Percentiles rank a stretch among this genome's conserved stretches.
Conservation (phyloP, 2,797 vertebrate genomes). For the Gymnoscopelus braueri region DNA sequence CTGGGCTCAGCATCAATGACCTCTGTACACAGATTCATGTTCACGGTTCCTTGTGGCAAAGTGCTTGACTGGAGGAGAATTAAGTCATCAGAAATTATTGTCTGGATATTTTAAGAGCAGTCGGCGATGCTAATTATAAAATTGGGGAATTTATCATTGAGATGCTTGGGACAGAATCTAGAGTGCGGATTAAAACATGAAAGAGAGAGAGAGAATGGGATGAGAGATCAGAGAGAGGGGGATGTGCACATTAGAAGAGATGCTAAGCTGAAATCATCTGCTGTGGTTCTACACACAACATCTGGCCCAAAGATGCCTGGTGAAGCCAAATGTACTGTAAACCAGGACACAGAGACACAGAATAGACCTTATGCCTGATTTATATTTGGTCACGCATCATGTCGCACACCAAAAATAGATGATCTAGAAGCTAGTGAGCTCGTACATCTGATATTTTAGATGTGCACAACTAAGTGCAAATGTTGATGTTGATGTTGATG, state of each 20-base stretch:
- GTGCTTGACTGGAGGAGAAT: slow-evolving; percentile 69
- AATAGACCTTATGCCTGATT: slow-evolving; percentile 8
- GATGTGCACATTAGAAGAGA: slow-evolving; percentile 58
- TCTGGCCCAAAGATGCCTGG: slow-evolving; percentile 69
- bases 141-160: not conserved
- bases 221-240: slow-evolving; percentile 12
- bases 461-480: no score
- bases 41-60: slow-evolving; percentile 77
- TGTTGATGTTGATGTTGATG: not conserved
- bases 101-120: not conserved
- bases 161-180: not conserved
- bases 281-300: slow-evolving; percentile 59
- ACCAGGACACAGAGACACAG: slow-evolving; percentile 16
- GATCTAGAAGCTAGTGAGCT: no score
- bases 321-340: slow-evolving; percentile 28
- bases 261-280: slow-evolving; percentile 66
- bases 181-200: not conserved
- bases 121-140: not conserved
- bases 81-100: not conserved
- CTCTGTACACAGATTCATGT: slow-evolving; percentile 72
- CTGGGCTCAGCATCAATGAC: slow-evolving; percentile 70
- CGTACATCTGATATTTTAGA: no score
- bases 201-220: not conserved
- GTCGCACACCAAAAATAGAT: no score
- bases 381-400: no score